A percentile compares a stretch with the other conserved stretches of the same genome.
Conservation (phyloP, 2,888 invertebrate genomes). For the Caenorhabditis afra region DNA sequence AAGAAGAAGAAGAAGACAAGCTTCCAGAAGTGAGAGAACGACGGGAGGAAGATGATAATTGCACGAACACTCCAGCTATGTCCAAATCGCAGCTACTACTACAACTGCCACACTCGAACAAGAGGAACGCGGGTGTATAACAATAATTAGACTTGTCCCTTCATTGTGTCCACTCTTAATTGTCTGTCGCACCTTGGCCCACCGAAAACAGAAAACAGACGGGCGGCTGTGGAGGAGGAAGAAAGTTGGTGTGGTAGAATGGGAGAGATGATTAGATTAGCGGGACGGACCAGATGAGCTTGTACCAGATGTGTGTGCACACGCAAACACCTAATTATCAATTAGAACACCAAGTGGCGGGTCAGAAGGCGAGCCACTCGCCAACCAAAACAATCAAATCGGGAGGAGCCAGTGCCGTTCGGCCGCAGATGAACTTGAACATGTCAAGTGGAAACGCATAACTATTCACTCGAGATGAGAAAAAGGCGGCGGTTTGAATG, state of each 20-base stretch:
- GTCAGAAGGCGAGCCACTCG: constrained; percentile 43
- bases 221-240: too few species aligned
- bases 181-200: constrained; percentile 48
- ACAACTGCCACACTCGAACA: constrained; percentile 23
- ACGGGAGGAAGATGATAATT: constrained; percentile 37
- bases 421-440: constrained; percentile 40
- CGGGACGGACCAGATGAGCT: constrained; percentile 39
- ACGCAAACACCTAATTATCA: constrained; percentile 60
- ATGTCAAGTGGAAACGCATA: constrained; percentile 43
- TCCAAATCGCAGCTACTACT: constrained; percentile 23
- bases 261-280: constrained; percentile 20
- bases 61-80: constrained; percentile 24
- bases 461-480: constrained; percentile 25
- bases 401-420: constrained; percentile 5
- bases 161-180: constrained; percentile 54
- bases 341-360: constrained; percentile 35
- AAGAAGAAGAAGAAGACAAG: constrained; percentile 16
- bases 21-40: constrained; percentile 34
- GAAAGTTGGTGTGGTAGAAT: background rate
- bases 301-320: constrained; percentile 49
- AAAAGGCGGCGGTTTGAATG: background rate
- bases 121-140: constrained; percentile 40
- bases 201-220: constrained; percentile 34
- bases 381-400: constrained; percentile 50
- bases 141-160: constrained; percentile 50